phyloP scores from a whole-genome alignment of 2,797 vertebrate species.

The Oryzias dopingdopingensis region DNA sequence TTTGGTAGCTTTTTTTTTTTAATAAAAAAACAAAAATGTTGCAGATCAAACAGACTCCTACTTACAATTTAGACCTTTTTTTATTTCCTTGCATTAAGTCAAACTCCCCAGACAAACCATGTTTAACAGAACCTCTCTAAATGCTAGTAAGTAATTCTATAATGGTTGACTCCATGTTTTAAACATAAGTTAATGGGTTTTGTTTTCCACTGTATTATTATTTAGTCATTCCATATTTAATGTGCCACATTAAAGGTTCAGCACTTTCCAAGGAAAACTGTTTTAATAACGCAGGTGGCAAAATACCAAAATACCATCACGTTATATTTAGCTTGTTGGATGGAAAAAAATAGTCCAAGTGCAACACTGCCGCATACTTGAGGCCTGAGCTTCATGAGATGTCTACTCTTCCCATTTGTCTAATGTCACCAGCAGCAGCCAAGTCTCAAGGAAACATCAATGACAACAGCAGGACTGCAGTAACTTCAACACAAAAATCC shows the following conservation, averaged over 20 bases:
- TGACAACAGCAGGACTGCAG: constrained; percentile 51
- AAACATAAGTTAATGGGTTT: too few species aligned
- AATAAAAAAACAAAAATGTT: too few species aligned
- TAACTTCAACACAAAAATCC: constrained; percentile 41
- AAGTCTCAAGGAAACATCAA: constrained; percentile 71
- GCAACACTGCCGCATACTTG: constrained; percentile 64
- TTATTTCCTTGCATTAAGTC: too few species aligned
- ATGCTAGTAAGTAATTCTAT: too few species aligned
- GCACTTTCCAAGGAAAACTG: constrained; percentile 37
- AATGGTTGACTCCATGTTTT: too few species aligned
- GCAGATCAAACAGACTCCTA: background rate
- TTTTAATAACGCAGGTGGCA: constrained; percentile 70
- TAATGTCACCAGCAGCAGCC: constrained; percentile 62
- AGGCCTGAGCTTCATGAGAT: constrained; percentile 61
- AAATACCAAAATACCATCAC: constrained; percentile 74
- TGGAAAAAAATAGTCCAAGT: constrained; percentile 66
- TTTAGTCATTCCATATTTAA: background rate
- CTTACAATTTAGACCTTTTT: background rate
- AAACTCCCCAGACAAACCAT: too few species aligned
- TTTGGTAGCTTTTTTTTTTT: too few species aligned
- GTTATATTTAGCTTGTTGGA: constrained; percentile 68
- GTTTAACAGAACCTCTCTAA: too few species aligned
- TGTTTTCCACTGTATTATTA: too few species aligned
- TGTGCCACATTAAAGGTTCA: constrained; percentile 32
- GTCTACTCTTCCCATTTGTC: constrained; percentile 46